phyloP scores from a whole-genome alignment of 1,140 invertebrate genomes.

The Drosophila orena region DNA sequence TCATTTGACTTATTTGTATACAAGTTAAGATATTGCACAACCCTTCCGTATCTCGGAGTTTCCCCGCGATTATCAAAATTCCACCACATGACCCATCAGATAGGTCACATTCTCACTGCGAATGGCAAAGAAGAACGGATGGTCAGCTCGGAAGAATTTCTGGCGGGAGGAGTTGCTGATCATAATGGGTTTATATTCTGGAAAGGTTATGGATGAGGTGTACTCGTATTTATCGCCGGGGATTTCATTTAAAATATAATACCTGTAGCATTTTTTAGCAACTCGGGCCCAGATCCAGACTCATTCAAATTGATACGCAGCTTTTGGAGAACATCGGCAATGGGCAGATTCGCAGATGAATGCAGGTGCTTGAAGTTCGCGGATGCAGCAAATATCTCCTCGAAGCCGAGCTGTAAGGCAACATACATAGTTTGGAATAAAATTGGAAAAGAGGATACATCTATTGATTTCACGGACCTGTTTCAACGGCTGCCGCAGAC shows the following conservation, averaged over 20 bases:
- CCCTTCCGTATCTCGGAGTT: background rate
- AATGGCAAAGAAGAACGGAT: slow-evolving; percentile 82
- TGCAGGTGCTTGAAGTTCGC: slow-evolving; percentile 79
- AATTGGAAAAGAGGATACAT: background rate
- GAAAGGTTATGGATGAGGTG: background rate
- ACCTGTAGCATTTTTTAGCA: slow-evolving; percentile 49
- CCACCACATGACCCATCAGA: slow-evolving; percentile 74
- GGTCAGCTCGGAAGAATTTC: slow-evolving; percentile 82
- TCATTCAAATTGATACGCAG: slow-evolving; percentile 70
- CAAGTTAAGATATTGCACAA: slow-evolving; percentile 21
- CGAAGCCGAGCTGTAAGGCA: slow-evolving; percentile 58
- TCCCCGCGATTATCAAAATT: slow-evolving; percentile 38
- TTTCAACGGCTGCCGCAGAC: slow-evolving; percentile 60
- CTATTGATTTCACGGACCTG: slow-evolving; percentile 51
- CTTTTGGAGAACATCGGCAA: slow-evolving; percentile 72
- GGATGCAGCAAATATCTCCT: slow-evolving; percentile 57
- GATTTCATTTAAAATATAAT: background rate
- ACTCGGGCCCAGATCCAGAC: slow-evolving; percentile 67
- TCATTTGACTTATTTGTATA: slow-evolving; percentile 25
- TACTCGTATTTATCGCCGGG: background rate
- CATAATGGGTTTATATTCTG: slow-evolving; percentile 79
- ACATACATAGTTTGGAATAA: background rate
- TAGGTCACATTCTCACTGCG: slow-evolving; percentile 67
- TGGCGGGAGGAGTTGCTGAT: slow-evolving; percentile 79
- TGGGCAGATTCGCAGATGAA: slow-evolving; percentile 40